Evolutionary conservation across 2,797 vertebrate species (phyloP).

Genomic region (Molossus molossus): DNA sequence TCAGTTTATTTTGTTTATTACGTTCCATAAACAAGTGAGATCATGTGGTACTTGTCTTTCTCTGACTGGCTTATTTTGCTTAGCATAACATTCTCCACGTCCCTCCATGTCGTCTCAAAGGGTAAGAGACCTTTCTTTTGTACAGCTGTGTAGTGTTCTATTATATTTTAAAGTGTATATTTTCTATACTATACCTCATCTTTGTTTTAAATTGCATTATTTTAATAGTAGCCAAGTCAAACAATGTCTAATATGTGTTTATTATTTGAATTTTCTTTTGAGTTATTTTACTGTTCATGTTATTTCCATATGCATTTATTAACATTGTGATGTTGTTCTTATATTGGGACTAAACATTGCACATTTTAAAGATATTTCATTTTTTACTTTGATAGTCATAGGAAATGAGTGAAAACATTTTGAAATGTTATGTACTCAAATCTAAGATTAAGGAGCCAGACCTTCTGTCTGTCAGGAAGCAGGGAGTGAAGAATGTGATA

Average conservation of each 20-base stretch:
- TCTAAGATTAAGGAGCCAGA: constrained; percentile 42
- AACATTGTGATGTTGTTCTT: not conserved
- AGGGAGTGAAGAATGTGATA: not conserved
- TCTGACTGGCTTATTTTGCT: no score
- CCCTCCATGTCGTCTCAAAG: no score
- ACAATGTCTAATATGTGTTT: not conserved
- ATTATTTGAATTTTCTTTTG: not conserved
- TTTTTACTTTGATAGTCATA: constrained; percentile 42
- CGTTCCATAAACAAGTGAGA: no score
- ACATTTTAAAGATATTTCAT: not conserved
- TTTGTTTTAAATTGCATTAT: constrained; percentile 52
- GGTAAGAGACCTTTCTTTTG: no score
- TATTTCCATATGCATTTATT: not conserved
- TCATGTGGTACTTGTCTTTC: no score
- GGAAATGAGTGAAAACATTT: constrained; percentile 54
- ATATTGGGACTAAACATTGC: constrained; percentile 2
- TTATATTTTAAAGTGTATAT: not conserved
- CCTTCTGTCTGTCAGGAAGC: constrained; percentile 47
- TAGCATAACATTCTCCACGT: no score
- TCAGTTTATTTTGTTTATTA: no score
- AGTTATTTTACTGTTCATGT: not conserved
- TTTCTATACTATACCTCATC: not conserved
- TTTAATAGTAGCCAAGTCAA: constrained; percentile 15
- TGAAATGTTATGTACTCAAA: constrained; percentile 64
- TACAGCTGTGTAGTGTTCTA: no score